Evolutionary conservation across 2,888 invertebrate species (phyloP), one percentile per base, ranked within the genome.

Genomic region (Drosophila tripunctata): DNA sequence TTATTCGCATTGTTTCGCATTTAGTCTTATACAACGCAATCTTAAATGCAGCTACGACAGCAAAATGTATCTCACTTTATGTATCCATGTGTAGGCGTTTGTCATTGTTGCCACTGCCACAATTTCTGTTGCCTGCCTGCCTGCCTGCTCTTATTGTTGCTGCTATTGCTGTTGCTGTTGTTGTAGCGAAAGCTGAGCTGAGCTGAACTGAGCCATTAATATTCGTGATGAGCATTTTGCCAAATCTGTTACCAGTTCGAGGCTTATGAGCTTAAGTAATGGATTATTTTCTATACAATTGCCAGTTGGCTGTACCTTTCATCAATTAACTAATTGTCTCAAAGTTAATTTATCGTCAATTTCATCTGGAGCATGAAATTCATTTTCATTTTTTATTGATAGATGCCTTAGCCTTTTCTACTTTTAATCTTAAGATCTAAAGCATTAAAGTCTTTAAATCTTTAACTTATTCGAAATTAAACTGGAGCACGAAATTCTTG

Each of bases 131-230:
- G 15, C 10, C 15, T 27, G 27, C 27, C 10, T 27, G 8, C 10
- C 27, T 27, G 0, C 27, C 3, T 21, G 8, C 15, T 3, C 8
- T 2, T 8, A 10, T 19, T 45, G 31, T 5, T 2, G 10, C 12
- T 27, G 14, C 35, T 10, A 10, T 3, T 19, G 8, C 8, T 15
- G 7, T 4, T 7, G 30, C 21, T 22, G 21, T 6, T 27, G 12
- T 30, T 41, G 35, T 0, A 38, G 47, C 60, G 60, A 67, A 67
- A 67, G 56, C 69, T 36, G 33, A 51, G 22, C 44, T 45, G 22
- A 67, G 56, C 69, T 36, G 33, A 51, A 19, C 44, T 45, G 22
- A 52, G 35, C 48, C 44, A 70, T 75, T 69, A 62, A 71, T 71
- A 56, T 62, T 47, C 54, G 47, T 70, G 55, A 51, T 70, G 75